These are phyloP conservation scores for Micrasema minimum DNA, from an alignment of 1,140 invertebrate species.

Conservation along the genomic window DNA sequence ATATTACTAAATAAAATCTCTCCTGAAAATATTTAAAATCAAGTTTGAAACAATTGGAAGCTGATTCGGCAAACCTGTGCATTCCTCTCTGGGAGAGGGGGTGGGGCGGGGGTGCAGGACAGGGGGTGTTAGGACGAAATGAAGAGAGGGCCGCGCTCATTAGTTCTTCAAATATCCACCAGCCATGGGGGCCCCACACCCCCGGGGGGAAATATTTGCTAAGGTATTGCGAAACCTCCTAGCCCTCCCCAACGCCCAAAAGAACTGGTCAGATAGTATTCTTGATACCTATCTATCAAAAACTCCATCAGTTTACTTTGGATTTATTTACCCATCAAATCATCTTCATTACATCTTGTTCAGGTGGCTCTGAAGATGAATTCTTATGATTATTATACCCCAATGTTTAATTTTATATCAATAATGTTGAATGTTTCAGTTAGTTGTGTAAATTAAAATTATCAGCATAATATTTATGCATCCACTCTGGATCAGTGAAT, in stretches of 20 bases:
- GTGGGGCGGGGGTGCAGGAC: not conserved
- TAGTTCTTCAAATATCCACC: slow-evolving; percentile 52
- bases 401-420: too few species aligned
- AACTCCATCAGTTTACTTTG: too few species aligned
- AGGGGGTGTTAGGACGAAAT: slow-evolving; percentile 41
- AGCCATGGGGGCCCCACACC: not conserved
- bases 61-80: slow-evolving; percentile 35
- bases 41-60: slow-evolving; percentile 20
- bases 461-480: too few species aligned
- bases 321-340: slow-evolving; percentile 26
- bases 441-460: too few species aligned
- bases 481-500: too few species aligned
- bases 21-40: slow-evolving; percentile 10
- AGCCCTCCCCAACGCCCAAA: not conserved
- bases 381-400: too few species aligned
- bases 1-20: too few species aligned
- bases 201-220: slow-evolving; percentile 14
- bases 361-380: not conserved
- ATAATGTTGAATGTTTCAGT: too few species aligned
- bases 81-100: slow-evolving; percentile 8
- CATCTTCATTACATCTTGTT: slow-evolving; percentile 15
- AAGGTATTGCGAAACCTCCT: not conserved
- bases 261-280: slow-evolving; percentile 24
- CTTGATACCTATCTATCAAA: slow-evolving; percentile 2
- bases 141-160: slow-evolving; percentile 49